These are phyloP conservation scores for Tonatia bakeri DNA, from an alignment of 2,113 vertebrate species.

Conservation along the genomic window DNA sequence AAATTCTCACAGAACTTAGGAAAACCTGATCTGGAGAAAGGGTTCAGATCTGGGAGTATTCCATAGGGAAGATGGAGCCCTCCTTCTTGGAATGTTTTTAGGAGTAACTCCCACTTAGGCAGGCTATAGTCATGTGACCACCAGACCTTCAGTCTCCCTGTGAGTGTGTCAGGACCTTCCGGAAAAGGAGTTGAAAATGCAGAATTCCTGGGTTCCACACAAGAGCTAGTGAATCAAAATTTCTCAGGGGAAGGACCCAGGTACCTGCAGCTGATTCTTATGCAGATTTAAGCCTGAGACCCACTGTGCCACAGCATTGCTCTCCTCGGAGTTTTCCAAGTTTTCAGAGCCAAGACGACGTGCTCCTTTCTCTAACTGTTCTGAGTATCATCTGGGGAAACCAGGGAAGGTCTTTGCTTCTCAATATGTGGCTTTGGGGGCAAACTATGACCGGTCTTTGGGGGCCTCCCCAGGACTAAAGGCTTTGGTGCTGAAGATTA, in stretches of 20 bases:
- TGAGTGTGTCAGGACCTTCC: background rate
- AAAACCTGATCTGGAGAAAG: background rate
- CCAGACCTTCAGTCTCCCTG: background rate
- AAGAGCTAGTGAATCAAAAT: background rate
- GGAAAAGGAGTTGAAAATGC: background rate
- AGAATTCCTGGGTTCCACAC: background rate
- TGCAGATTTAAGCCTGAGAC: rapidly evolving
- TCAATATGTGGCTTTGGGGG: background rate
- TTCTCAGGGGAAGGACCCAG: background rate
- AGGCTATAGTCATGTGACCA: background rate
- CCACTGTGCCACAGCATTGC: background rate
- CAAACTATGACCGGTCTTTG: background rate
- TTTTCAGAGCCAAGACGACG: background rate
- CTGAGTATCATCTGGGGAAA: background rate
- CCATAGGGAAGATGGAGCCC: background rate
- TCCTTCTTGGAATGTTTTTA: background rate
- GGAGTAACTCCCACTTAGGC: background rate
- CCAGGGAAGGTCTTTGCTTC: background rate
- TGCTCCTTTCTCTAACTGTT: background rate
- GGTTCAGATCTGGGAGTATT: background rate
- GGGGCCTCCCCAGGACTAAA: background rate
- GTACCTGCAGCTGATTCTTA: background rate
- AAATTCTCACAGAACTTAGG: background rate
- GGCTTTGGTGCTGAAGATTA: background rate
- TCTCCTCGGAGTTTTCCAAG: background rate